Percentiles rank a stretch among this genome's conserved stretches.
Conservation (phyloP, 2,888 invertebrate species). For the Abrostola triplasia region DNA sequence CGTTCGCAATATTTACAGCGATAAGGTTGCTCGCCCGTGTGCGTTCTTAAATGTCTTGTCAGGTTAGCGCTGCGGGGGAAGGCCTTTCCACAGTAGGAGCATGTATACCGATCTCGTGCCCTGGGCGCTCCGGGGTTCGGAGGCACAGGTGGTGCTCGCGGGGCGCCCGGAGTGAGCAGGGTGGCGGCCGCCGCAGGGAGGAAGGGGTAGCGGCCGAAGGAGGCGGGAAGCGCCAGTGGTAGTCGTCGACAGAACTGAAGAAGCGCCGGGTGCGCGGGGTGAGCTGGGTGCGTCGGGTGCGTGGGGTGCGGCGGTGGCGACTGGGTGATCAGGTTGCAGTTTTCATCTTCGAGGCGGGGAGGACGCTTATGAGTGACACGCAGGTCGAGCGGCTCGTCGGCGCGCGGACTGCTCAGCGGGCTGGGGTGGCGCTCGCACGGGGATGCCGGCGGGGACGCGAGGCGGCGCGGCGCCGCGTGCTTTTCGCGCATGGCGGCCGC, state of each 20-base stretch:
- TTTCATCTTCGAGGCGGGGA: conserved; percentile 93
- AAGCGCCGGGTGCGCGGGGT: conserved; percentile 86
- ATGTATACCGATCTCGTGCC: conserved; percentile 97
- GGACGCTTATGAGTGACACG: conserved; percentile 95
- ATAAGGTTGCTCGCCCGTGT: conserved; percentile 99
- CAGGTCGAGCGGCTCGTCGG: conserved; percentile 95
- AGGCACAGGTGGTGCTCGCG: conserved; percentile 78
- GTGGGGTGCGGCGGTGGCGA: conserved; percentile 88
- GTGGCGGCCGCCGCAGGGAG: conserved; percentile 85
- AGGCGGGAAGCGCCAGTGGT: conserved; percentile 83
- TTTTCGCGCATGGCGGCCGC: conserved; percentile 94
- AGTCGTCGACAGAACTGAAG: conserved; percentile 83
- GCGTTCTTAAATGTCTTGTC: conserved; percentile 98
- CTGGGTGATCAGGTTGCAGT: conserved; percentile 93
- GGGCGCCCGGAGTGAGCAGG: conserved; percentile 80
- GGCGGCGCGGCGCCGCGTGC: conserved; percentile 96
- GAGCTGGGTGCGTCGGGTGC: conserved; percentile 89
- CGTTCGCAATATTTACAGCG: conserved; percentile 99
- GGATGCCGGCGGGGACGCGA: conserved; percentile 88
- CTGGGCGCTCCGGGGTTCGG: conserved; percentile 87
- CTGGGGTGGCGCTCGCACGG: conserved; percentile 83
- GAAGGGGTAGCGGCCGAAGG: conserved; percentile 85
- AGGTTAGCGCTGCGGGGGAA: conserved; percentile 99
- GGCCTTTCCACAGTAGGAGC: conserved; percentile 99
- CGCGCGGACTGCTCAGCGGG: conserved; percentile 84